Evolutionary conservation across 2,888 invertebrate genomes (phyloP), one percentile per base, ranked within the genome.

Genomic region (Eilema sororculum): DNA sequence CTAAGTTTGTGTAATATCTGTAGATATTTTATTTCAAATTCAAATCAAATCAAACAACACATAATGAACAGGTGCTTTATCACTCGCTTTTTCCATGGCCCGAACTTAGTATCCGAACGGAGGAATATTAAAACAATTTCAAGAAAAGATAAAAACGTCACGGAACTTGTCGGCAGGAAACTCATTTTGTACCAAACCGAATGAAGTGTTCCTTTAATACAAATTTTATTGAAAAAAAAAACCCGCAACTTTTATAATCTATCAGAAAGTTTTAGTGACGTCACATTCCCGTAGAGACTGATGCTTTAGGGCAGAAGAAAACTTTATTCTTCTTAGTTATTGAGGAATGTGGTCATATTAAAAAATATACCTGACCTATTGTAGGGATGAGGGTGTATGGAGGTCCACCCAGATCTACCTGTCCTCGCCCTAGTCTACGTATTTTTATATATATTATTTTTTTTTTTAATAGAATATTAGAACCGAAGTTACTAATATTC

Each of bases 111-210:
- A 22, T 66, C 46, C 62, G 37, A 69, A 60, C 76, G 74, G 63
- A 65, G 73, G 73, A 75, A 81, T 80, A 81, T 81, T 81, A 83
- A 84, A 85, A 82, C 81, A 82, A 84, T 84, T 82, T 79, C 72
- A 73, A 78, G 79, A 74, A 73, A 77, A 74, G 69, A 78, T 75
- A 74, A 77, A 78, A 79, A 78, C 73, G 68, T 75, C 78, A 68
- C 76, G 67, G 69, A 79, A 77, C 72, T 81, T 81, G 72, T 73
- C 67, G 66, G 67, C 69, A 63, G 78, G 74, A 83, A 84, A 80
- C 80, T 84, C 83, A 86, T 86, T 84, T 80, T 79, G 77, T 75
- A 76, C 74, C 73, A 74, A 81, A 73, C 71, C 77, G 73, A 80
- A 80, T 81, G 69, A 75, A 80, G 78, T 78, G 79, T 76, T 77